Base-by-base conservation (phyloP, 1,140 invertebrate genomes). In the Trissolcus basalis region DNA sequence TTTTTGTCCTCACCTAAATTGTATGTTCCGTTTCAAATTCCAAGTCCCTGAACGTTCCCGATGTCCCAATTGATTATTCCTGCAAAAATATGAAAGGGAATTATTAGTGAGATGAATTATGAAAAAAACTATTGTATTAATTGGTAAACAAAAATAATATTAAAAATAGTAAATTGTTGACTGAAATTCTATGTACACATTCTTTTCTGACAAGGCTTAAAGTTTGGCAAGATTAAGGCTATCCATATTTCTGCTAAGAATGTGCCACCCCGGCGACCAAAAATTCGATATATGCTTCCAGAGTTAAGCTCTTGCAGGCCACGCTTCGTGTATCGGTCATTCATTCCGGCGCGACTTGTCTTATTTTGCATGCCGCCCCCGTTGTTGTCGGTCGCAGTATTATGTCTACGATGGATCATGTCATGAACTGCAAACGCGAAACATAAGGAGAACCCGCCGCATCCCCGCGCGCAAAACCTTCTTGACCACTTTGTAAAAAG, bases 191-290 rank as follows among this genome's bases (percentile, higher is more conserved):
- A n/a, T n/a, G n/a, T n/a, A n/a, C n/a, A n/a, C n/a, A n/a, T n/a
- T n/a, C n/a, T n/a, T n/a, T n/a, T n/a, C n/a, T 71, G 59, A 71
- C 71, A 59, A 77, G 83, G 85, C n/a, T n/a, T n/a, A n/a, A n/a
- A n/a, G n/a, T 83, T 83, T 85, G 83, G 85, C 84, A 85, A 84
- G 80, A 86, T 77, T 80, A 86, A 82, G 76, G 53, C 72, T 72
- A 35, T 11, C 74, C 74, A 81, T 86, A 82, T 85, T 80, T 85
- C 74, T 76, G 80, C 78, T 83, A 81, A 77, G 79, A 65, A 83
- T 83, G 73, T 80, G 78, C 81, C 67, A 74, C 72, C 65, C 49
- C 60, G 41, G 43, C 69, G 58, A 78, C 67, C 47, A 58, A 75
- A 77, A 56, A 76, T 58, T 55, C 76, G 55, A 76, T 64, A 78